Base-by-base conservation (phyloP, 2,113 vertebrate genomes). In the Brachyhypopomus occidentalis region DNA sequence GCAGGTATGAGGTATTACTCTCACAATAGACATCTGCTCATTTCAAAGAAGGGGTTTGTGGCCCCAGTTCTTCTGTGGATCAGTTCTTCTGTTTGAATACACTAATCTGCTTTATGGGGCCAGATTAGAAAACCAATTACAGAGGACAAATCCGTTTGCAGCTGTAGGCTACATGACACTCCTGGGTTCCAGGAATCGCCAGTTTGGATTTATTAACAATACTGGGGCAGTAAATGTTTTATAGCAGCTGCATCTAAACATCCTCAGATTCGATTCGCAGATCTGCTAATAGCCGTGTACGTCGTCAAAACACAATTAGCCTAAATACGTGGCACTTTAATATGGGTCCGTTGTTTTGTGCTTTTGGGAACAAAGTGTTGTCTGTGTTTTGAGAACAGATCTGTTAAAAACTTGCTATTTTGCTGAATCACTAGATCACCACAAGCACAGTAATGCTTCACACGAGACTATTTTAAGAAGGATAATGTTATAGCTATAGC, bases 11-110 rank as follows among this genome's bases (percentile, higher is more conserved):
- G 66, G 48, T 58, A 58, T 70, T 78, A 78, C 34, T 69, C 34
- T 9, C 30, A 69, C 63, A 69, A 78, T 38, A 78, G 67, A 62
- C 67, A 79, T 55, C 77, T 79, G 36, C 77, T 79, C 77, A 58
- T 78, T 69, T 70, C 52, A 59, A 66, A 70, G 67, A 17, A 34
- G 64, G 64, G 77, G 64, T 59, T 5, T 79, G 70, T 45, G 38
- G 22, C 34, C 34, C 56, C 67, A 60, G 66, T 11, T 30, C 30
- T 30, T 30, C 30, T 30, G 30, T 27, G 67, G 66, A 79, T 79
- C 52, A 62, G 36, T 41, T 56, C 56, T 72, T 38, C 34, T 62
- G 67, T 45, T 30, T 72, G 63, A 34, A 30, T 56, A 79, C 67
- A 34, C 34, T 72, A 79, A 72, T 79, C 69, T 72, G 72, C 38